phyloP scores from a whole-genome alignment of 2,888 invertebrate genomes.

The Atethmia centrago region DNA sequence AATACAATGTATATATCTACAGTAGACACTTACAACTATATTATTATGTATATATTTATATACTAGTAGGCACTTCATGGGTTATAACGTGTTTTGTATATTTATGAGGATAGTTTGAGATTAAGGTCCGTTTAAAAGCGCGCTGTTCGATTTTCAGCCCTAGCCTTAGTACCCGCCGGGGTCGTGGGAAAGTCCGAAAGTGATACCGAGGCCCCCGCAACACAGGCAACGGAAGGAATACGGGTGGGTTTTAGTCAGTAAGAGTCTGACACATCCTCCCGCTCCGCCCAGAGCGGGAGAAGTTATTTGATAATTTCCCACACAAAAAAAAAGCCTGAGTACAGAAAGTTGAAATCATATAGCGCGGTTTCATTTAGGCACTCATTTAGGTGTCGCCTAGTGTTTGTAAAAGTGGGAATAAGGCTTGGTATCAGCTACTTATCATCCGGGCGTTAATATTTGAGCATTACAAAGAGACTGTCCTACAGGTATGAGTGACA shows the following conservation, averaged over 20 bases:
- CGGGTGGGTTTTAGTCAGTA: no score
- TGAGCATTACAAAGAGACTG: neutral
- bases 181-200: no score
- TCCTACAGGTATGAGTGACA: no score
- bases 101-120: constrained; percentile 26
- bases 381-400: neutral
- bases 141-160: neutral
- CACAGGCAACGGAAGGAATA: no score
- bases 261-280: no score
- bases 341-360: neutral
- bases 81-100: constrained; percentile 65
- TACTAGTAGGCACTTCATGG: constrained; percentile 84
- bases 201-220: no score
- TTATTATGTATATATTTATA: constrained; percentile 75
- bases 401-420: neutral
- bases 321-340: no score
- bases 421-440: neutral
- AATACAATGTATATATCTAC: constrained; percentile 67
- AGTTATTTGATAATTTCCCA: no score
- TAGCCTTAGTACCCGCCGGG: no score
- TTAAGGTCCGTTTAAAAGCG: neutral
- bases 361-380: neutral
- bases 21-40: constrained; percentile 67
- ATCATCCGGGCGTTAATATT: neutral
- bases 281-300: no score